Evolutionary conservation across 2,888 invertebrate genomes (phyloP).

Genomic region (Ectemnius lituratus): DNA sequence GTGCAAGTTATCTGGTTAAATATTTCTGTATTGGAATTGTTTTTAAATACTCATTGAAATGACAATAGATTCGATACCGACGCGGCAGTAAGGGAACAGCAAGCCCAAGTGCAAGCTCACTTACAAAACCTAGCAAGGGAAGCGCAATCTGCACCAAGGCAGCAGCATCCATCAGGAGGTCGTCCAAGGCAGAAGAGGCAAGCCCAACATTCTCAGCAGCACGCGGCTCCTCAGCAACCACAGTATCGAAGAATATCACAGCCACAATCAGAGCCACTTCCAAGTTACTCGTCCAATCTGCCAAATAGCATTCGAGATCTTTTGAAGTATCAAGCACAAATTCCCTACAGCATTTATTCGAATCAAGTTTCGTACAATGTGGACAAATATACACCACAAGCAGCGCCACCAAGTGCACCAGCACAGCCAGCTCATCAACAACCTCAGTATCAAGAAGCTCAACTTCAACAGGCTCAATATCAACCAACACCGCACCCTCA

Average conservation of each 20-base stretch:
- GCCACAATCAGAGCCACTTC: constrained; percentile 61
- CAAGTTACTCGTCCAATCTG: constrained; percentile 70
- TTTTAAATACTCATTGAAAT: no score
- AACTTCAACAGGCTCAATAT: not conserved
- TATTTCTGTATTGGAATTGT: no score
- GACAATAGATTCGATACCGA: constrained; percentile 54
- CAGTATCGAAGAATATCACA: constrained; percentile 64
- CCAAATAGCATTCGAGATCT: constrained; percentile 68
- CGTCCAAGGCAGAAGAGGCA: constrained; percentile 30
- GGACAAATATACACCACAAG: constrained; percentile 73
- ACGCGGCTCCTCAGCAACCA: constrained; percentile 23
- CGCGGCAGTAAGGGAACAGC: constrained; percentile 49
- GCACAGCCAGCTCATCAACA: constrained; percentile 11
- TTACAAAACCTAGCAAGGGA: constrained; percentile 30
- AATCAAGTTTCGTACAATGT: constrained; percentile 68
- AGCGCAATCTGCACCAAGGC: constrained; percentile 37
- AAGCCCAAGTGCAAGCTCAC: constrained; percentile 50
- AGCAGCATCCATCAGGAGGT: not conserved
- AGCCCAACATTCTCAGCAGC: constrained; percentile 16
- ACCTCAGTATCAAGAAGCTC: constrained; percentile 18
- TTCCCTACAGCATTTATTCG: constrained; percentile 74
- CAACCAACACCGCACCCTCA: not conserved
- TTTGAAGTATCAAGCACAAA: constrained; percentile 69
- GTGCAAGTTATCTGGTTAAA: no score
- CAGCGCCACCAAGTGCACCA: constrained; percentile 42